These are phyloP conservation scores for Cephus pulcher DNA, from an alignment of 2,888 invertebrate genomes.

Conservation along the genomic window DNA sequence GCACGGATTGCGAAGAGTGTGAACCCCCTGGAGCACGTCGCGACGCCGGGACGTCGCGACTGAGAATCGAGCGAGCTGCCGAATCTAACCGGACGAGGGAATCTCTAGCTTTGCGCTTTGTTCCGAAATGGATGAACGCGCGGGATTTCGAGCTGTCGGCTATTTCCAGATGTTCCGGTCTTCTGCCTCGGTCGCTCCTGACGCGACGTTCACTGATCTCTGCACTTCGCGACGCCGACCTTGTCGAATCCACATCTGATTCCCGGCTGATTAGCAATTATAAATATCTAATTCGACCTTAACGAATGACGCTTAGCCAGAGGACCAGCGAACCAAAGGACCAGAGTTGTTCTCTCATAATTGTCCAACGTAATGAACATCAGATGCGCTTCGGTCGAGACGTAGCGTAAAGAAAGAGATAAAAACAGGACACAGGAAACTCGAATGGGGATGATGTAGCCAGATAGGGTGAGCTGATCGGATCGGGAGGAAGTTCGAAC, in stretches of 20 bases:
- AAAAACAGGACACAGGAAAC: neutral
- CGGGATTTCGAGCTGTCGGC: too few relatives aligned
- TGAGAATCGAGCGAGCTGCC: neutral
- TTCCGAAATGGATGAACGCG: too few relatives aligned
- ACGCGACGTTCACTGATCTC: too few relatives aligned
- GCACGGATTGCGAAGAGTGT: neutral
- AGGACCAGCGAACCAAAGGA: too few relatives aligned
- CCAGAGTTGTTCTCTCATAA: neutral
- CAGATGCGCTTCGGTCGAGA: neutral
- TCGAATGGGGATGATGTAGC: neutral
- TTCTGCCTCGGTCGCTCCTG: too few relatives aligned
- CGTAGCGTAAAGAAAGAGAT: neutral
- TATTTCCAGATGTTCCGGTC: too few relatives aligned
- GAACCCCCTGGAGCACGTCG: neutral
- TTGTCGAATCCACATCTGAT: too few relatives aligned
- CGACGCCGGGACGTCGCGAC: neutral
- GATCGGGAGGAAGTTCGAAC: neutral
- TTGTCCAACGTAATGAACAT: neutral
- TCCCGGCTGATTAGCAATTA: neutral
- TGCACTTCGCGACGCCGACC: too few relatives aligned
- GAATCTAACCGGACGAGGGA: neutral
- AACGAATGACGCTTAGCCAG: neutral
- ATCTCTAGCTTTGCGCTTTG: neutral
- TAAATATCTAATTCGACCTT: too few relatives aligned
- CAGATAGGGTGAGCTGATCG: neutral